Conservation (phyloP, 35 echinoderm and acorn worm genomes). For the Acanthaster planci region DNA sequence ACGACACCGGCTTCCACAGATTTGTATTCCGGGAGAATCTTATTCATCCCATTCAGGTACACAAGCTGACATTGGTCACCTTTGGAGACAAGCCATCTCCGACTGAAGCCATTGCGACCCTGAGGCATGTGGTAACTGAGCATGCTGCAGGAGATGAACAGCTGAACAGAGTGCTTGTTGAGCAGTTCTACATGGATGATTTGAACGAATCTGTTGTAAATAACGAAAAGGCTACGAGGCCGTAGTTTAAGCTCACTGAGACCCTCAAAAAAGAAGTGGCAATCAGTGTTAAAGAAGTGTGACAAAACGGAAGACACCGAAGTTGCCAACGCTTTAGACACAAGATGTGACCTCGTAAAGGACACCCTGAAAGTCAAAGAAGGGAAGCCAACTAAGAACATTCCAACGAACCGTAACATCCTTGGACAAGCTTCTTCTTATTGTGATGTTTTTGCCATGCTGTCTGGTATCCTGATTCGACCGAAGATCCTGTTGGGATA, state of each 20-base stretch:
- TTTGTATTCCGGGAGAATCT: constrained; percentile 32
- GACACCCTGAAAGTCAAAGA: constrained; percentile 50
- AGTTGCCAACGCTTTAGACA: constrained; percentile 34
- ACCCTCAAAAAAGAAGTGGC: constrained; percentile 56
- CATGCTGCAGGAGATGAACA: constrained; percentile 41
- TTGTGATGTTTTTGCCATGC: constrained; percentile 69
- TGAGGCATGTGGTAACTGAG: constrained; percentile 52
- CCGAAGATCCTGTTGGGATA: constrained; percentile 72
- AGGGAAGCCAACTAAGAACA: background rate
- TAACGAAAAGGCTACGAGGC: constrained; percentile 26
- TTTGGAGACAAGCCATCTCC: constrained; percentile 61
- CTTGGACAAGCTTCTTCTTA: constrained; percentile 65
- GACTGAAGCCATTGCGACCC: constrained; percentile 51
- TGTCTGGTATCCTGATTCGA: constrained; percentile 33
- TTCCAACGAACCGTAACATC: constrained; percentile 64
- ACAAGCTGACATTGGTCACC: constrained; percentile 39
- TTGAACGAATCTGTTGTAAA: constrained; percentile 44
- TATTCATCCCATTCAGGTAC: constrained; percentile 57
- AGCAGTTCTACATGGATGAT: constrained; percentile 65
- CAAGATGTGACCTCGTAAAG: constrained; percentile 50
- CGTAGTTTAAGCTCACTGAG: constrained; percentile 58
- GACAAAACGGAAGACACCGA: constrained; percentile 47
- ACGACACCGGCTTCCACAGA: constrained; percentile 25
- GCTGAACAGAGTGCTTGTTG: constrained; percentile 34
- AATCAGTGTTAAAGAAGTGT: constrained; percentile 46